Base-by-base conservation (phyloP, 2,113 vertebrate genomes). In the Baryphthengus martii region DNA sequence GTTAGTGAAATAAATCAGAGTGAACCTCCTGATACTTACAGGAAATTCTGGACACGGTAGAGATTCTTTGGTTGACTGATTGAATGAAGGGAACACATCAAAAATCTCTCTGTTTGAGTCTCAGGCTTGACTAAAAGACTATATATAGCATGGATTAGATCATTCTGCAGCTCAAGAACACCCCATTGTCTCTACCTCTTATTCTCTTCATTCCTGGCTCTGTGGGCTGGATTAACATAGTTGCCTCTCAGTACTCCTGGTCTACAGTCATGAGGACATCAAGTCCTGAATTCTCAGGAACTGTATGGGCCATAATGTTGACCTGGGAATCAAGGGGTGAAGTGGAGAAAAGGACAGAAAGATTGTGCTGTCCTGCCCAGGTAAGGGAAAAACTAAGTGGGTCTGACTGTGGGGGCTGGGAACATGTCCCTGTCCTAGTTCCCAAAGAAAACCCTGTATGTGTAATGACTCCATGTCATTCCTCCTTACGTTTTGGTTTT, bases 401-500 rank as follows among this genome's bases (percentile, higher is more conserved):
- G 7, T 42, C 35, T 70, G 44, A 26, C 8, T 59, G 16, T 4
- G 17, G 18, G 28, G 2, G 6, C 23, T 90, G 17, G 25, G 5
- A 52, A 28, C 0, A 1, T 0, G 1, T 25, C 25, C 29, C 56
- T 35, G n/a, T 5, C 24, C 47, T 17, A 9, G 12, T 44, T 61
- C 17, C 29, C 52, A 76, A 13, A 23, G 44, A 33, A 87, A 67
- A 18, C 12, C 71, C 25, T 28, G 6, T 11, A 3, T 2, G 0
- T 35, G 33, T 47, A 35, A 44, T 24, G 15, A 53, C 31, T 58
- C 62, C 11, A 3, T 6, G 13, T 25, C 23, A 4, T 17, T 79
- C 25, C 45, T 88, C 50, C n/a, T 29, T 1, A 33, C 17, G 13
- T 7, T 39, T 28, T 39, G 21, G 25, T 20, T 62, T 6, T n/a